A percentile compares a stretch with the other conserved stretches of the same genome.
phyloP scores from a whole-genome alignment of 2,888 invertebrate genomes.

The Ophion obscuratus region DNA sequence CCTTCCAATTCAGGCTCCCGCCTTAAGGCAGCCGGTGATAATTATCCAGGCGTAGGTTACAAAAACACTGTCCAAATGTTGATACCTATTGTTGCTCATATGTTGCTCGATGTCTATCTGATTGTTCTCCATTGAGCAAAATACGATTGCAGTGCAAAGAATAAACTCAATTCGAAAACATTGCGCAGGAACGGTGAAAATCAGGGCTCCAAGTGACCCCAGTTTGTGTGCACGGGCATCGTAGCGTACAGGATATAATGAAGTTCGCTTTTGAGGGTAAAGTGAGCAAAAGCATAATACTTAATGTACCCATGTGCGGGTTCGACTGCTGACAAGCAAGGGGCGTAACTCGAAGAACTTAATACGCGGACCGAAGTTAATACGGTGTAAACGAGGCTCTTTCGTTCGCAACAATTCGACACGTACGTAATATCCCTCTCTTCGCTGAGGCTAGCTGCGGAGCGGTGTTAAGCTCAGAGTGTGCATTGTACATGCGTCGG shows the following conservation, averaged over 20 bases:
- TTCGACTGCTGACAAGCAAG: neutral
- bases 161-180: neutral
- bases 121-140: no score
- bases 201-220: slow-evolving; percentile 18
- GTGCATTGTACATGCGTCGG: slow-evolving; percentile 63
- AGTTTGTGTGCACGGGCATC: neutral
- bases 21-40: neutral
- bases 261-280: slow-evolving; percentile 27
- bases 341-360: slow-evolving; percentile 7
- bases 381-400: slow-evolving; percentile 5
- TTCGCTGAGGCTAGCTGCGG: slow-evolving; percentile 38
- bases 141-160: neutral
- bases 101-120: no score
- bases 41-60: neutral
- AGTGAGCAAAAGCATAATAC: slow-evolving; percentile 7
- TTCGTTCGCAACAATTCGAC: slow-evolving; percentile 12
- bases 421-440: slow-evolving; percentile 7
- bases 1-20: no score
- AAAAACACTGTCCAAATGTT: neutral
- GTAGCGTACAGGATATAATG: slow-evolving; percentile 39
- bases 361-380: slow-evolving; percentile 1
- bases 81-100: no score
- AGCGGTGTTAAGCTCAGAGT: slow-evolving; percentile 35
- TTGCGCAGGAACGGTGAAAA: slow-evolving; percentile 7
- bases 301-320: neutral